Conservation (phyloP, 2,888 invertebrate genomes). For the Marronus borbonicus region DNA sequence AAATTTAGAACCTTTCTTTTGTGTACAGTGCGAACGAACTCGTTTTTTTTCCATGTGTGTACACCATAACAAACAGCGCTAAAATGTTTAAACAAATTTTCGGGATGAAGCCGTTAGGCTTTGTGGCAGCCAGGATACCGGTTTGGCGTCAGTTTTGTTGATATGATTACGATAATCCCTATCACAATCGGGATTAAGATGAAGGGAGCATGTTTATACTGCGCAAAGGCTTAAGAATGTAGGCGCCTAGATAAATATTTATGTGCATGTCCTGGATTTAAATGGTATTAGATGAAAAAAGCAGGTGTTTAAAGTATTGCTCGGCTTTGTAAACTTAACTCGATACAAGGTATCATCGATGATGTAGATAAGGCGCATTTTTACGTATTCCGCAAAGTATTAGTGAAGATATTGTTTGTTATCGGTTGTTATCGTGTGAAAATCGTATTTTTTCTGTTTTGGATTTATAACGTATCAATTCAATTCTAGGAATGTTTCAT, state of each 20-base stretch:
- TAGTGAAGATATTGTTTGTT: too few relatives aligned
- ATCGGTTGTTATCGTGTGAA: too few relatives aligned
- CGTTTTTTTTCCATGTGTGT: background rate
- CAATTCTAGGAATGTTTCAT: too few relatives aligned
- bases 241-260: slow-evolving; percentile 45
- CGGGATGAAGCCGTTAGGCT: slow-evolving; percentile 15
- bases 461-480: too few relatives aligned
- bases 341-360: too few relatives aligned
- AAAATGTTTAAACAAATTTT: slow-evolving; percentile 17
- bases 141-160: slow-evolving; percentile 26
- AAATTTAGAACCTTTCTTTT: slow-evolving; percentile 32
- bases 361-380: too few relatives aligned
- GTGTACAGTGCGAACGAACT: slow-evolving; percentile 9
- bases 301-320: slow-evolving; percentile 15
- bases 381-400: too few relatives aligned
- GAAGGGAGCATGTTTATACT: slow-evolving; percentile 27
- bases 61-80: slow-evolving; percentile 12
- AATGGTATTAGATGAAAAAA: slow-evolving; percentile 8
- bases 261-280: background rate
- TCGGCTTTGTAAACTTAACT: background rate
- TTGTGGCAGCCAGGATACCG: slow-evolving; percentile 5
- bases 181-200: slow-evolving; percentile 38
- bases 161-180: slow-evolving; percentile 20
- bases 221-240: slow-evolving; percentile 33
- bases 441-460: too few relatives aligned